Base-by-base conservation (phyloP, 2,888 invertebrate species). In the Euproctis similis region DNA sequence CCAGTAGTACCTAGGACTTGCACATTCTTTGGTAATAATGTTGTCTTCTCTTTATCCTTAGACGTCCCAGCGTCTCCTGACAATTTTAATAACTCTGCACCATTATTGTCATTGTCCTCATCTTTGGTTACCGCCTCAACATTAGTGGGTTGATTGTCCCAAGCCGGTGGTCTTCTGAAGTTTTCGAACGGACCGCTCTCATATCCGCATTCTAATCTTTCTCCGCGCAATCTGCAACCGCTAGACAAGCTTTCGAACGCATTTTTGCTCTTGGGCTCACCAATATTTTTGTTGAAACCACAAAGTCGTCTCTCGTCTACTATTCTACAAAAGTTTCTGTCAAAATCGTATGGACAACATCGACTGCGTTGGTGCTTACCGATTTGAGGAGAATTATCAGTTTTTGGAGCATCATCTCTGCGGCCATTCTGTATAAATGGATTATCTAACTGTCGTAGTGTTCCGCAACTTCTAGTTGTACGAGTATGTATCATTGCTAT, bases 191-290 rank as follows among this genome's bases (percentile, higher is more conserved):
- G 78, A 1, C 48, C 55, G 4, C 59, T 34, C 2, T 53, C 35
- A 34, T 81, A 80, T 0, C 80, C 80, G 39, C 80, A 80, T 42
- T 78, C 80, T 10, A 80, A 22, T 36, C 78, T 65, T 1, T 69
- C 71, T 7, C 53, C 55, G n/a, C 66, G 55, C 14, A 77, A 26
- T 8, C 68, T 57, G 33, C 80, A 81, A 1, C 67, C 72, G 18
- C 58, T 59, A n/a, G 51, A 38, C 9, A 75, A 30, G 1, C 54
- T 31, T 3, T 45, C 12, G 0, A 40, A 29, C 0, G 18, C 32
- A 11, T 59, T 38, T 2, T 53, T 42, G 23, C 42, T 49, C 2
- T 35, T 22, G 4, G 59, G 56, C 1, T 14, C 36, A 1, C 70
- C 75, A 11, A 57, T 19, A 39, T 80, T 78, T 26, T 28, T 63